Evolutionary conservation across 1,140 invertebrate species (phyloP), one percentile per base, ranked within the genome.

Genomic region (Zaprionus taronus): DNA sequence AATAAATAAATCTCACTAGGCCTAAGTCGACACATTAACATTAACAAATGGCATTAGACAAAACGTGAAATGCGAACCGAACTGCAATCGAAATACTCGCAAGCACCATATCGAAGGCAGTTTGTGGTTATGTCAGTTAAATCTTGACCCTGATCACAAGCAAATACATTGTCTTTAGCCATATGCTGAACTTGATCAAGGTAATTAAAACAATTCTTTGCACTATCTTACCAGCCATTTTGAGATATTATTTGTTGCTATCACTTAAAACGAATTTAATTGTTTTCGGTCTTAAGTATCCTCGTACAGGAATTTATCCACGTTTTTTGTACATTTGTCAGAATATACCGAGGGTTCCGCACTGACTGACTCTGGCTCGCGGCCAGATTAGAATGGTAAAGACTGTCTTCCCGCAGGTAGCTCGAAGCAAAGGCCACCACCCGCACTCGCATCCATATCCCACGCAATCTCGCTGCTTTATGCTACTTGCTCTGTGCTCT

Each of bases 91-190:
- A 68, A 44, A 58, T 58, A 38, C 62, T 55, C 31, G 36, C 22
- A 65, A 65, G 31, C 36, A 49, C 64, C 51, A 49, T 64, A 78
- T 26, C 36, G 63, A 81, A 72, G 75, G 56, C 57, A 70, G 26
- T 47, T 74, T 89, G 85, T 82, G 85, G 86, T 89, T 82, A 61
- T 24, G 26, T 24, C 31, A 36, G 15, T 79, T 72, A 57, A 70
- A 65, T 90, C 85, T 85, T 90, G 79, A 90, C 61, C 81, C 68
- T 80, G 63, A 80, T 89, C 63, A 71, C 63, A 24, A 28, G 34
- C 28, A 26, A 47, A n/a, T n/a, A 38, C 22, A 47, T 24, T 72
- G 38, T 65, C 53, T 72, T 57, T 28, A 34, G 9, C 15, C 47
- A 1, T 31, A 26, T 7, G n/a, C 20, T 77, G 58, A 77, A 74